Evolutionary conservation across 1,140 invertebrate genomes (phyloP), one percentile per base, ranked within the genome.

Genomic region (Pissodes strobi): DNA sequence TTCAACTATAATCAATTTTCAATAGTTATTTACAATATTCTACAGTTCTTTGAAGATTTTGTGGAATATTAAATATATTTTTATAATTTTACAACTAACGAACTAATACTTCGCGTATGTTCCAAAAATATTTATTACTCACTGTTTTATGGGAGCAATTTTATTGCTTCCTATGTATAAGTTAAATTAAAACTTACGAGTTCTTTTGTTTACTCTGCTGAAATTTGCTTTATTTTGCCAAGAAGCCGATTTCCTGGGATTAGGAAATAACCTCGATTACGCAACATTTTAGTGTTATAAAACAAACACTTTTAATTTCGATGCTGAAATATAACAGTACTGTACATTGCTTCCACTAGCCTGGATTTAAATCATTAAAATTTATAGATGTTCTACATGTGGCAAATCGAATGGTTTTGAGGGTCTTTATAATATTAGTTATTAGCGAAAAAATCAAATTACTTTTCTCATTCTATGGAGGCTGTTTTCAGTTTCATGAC

Each of bases 211-310:
- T 34, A 34, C n/a, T 34, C 30, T 8, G 18, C 13, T 46, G 12
- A 55, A 55, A 55, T 17, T 55, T 17, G 30, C 18, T 39, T 55
- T 38, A 39, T 22, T 39, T 55, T 55, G n/a, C n/a, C n/a, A n/a
- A n/a, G n/a, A n/a, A n/a, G 37, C 51, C 8, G 19, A 37, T 51
- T 30, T 51, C 22, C 25, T 30, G 23, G 27, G 30, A 51, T 22
- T 12, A 48, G 18, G 22, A 22, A 48, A 25, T 30, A 51, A 51
- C 27, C 48, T 51, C 23, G 48, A 51, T 51, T 51, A 27, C 48
- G 21, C 15, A 30, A 51, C n/a, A n/a, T 51, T 51, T 15, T 17
- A 51, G 39, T 9, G 12, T 13, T 51, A 51, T 30, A 51, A 51
- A 21, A 49, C 46, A 49, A 49, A 49, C 48, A 51, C 48, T 22